Evolutionary conservation across 2,888 invertebrate genomes (phyloP).

Genomic region (Agrotis exclamationis): DNA sequence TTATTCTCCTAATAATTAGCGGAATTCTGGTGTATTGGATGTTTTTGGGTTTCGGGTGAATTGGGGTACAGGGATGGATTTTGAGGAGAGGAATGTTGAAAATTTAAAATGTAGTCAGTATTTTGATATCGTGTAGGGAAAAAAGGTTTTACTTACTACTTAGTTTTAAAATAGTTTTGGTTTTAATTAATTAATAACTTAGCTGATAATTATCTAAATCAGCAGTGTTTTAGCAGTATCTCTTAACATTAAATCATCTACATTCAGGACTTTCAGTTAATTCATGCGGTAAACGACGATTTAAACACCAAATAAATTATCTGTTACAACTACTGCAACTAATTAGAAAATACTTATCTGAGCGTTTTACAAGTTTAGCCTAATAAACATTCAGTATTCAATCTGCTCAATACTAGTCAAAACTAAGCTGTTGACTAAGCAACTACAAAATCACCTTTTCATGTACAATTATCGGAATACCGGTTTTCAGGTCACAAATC

Average conservation of each 20-base stretch:
- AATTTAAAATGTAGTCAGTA: background rate
- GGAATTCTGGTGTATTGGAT: conserved; percentile 71
- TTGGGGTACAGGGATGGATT: conserved; percentile 56
- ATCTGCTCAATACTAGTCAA: background rate
- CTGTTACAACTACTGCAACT: too few species aligned
- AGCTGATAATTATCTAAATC: too few species aligned
- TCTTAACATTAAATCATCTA: too few species aligned
- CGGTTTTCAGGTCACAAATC: background rate
- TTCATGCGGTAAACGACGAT: too few species aligned
- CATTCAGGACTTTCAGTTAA: too few species aligned
- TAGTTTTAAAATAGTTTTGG: background rate
- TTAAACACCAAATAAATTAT: too few species aligned
- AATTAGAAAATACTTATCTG: too few species aligned
- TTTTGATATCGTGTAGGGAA: background rate
- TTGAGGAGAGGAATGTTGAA: background rate
- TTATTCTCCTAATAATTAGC: conserved; percentile 82
- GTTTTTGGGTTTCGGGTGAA: conserved; percentile 61
- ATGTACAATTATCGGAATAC: background rate
- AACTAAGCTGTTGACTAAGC: background rate
- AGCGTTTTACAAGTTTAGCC: too few species aligned
- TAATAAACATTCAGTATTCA: too few species aligned
- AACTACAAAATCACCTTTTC: background rate
- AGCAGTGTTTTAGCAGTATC: too few species aligned
- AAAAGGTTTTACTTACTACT: too few species aligned
- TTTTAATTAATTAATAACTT: too few species aligned